Conservation (phyloP, 1,140 invertebrate genomes). For the Cotesia vestalis region DNA sequence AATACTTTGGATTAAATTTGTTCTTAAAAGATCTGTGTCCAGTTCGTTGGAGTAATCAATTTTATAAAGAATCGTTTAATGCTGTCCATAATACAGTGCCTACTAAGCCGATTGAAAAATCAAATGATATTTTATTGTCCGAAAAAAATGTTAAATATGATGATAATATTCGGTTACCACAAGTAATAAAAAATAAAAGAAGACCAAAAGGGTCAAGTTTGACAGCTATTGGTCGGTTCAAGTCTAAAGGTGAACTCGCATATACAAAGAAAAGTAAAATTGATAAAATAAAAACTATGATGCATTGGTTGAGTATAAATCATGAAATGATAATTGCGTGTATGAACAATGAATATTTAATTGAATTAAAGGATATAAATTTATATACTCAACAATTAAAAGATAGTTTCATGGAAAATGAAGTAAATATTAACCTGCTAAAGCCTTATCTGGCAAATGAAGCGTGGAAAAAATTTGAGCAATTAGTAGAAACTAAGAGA, state of each 20-base stretch:
- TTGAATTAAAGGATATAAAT: background rate
- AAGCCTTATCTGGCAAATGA: background rate
- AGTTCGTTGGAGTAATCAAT: background rate
- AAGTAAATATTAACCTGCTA: constrained; percentile 1
- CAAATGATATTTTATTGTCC: background rate
- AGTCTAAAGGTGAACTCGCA: background rate
- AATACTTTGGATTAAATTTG: background rate
- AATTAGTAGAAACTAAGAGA: no score
- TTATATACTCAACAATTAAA: background rate
- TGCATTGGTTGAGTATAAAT: background rate
- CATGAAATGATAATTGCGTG: background rate
- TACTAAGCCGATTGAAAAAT: background rate
- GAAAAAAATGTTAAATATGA: no score
- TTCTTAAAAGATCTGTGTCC: background rate
- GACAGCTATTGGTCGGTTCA: background rate
- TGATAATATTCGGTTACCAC: background rate
- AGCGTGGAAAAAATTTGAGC: no score
- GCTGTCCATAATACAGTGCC: background rate
- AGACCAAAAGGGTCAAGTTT: background rate
- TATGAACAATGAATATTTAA: background rate
- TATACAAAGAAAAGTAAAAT: background rate
- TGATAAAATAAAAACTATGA: background rate
- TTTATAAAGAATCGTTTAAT: background rate
- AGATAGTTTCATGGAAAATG: background rate
- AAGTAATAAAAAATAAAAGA: background rate